Evolutionary conservation across 2,888 invertebrate genomes (phyloP), one percentile per base, ranked within the genome.

Genomic region (Dascillus cervinus): DNA sequence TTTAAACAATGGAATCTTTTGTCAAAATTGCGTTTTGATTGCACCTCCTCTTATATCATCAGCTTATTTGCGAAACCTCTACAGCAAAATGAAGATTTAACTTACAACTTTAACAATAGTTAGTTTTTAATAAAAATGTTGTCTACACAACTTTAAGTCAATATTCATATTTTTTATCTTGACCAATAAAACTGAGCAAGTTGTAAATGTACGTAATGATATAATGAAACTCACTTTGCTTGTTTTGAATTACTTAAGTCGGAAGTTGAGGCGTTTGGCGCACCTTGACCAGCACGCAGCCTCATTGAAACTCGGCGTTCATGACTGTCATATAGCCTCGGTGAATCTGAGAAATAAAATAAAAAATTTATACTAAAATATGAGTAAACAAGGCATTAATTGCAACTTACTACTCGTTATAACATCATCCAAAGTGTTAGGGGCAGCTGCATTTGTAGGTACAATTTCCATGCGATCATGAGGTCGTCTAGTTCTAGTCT

Each of bases 171-270:
- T n/a, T n/a, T n/a, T n/a, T n/a, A n/a, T n/a, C n/a, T n/a, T n/a
- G n/a, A n/a, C n/a, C n/a, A n/a, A n/a, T n/a, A n/a, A n/a, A n/a
- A n/a, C n/a, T n/a, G n/a, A n/a, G n/a, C n/a, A n/a, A n/a, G n/a
- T n/a, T n/a, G 8, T 8, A 17, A 17, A 17, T 17, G 17, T 4
- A 6, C 4, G 5, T 17, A 8, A 8, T 8, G 2, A n/a, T 2
- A 24, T n/a, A 12, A 26, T 37, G 34, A 46, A 51, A 66, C 67
- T 66, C 64, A 67, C 67, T 67, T 67, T 47, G 66, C 62, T 50
- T 66, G 66, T 50, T 66, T 66, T n/a, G 64, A 56, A 38, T 63
- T 64, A 42, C 62, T 64, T 34, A 66, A 48, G 44, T 67, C 66
- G n/a, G 65, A 64, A 11, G 65, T 64, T 29, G 65, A 65, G 20